A percentile compares a stretch with the other conserved stretches of the same genome.
phyloP scores from a whole-genome alignment of 1,140 invertebrate species.

The Orchestia grillus region DNA sequence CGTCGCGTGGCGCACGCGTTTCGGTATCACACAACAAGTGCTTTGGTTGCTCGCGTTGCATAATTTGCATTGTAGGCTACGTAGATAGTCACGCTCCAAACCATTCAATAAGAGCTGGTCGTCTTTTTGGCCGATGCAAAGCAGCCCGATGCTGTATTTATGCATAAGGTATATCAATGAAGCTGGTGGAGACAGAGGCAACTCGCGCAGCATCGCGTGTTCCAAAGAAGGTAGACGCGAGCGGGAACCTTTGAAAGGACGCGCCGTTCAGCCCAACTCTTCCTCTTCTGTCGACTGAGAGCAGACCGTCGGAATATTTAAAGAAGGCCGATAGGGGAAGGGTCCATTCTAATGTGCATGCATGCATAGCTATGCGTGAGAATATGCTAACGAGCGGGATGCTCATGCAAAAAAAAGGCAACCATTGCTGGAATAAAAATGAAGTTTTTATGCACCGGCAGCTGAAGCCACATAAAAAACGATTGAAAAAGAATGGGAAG shows the following conservation, averaged over 20 bases:
- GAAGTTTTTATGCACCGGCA: constrained; percentile 45
- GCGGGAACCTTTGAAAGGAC: neutral
- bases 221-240: neutral
- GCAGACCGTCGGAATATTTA: constrained; percentile 24
- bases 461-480: neutral
- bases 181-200: constrained; percentile 8
- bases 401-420: constrained; percentile 52
- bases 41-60: constrained; percentile 27
- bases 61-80: constrained; percentile 41
- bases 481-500: constrained; percentile 28
- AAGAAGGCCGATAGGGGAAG: neutral
- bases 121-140: constrained; percentile 33
- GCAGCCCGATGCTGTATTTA: constrained; percentile 23
- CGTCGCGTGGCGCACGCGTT: neutral
- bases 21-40: neutral
- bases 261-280: neutral
- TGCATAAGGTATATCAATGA: constrained; percentile 46
- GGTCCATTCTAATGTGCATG: constrained; percentile 49
- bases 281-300: neutral
- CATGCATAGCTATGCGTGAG: constrained; percentile 54
- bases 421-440: constrained; percentile 53
- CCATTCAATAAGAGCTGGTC: constrained; percentile 37
- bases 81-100: constrained; percentile 48
- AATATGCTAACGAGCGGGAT: constrained; percentile 55
- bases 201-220: neutral